Evolutionary conservation across 2,888 invertebrate species (phyloP), one percentile per base, ranked within the genome.

Genomic region (Cryptus viduatorius): DNA sequence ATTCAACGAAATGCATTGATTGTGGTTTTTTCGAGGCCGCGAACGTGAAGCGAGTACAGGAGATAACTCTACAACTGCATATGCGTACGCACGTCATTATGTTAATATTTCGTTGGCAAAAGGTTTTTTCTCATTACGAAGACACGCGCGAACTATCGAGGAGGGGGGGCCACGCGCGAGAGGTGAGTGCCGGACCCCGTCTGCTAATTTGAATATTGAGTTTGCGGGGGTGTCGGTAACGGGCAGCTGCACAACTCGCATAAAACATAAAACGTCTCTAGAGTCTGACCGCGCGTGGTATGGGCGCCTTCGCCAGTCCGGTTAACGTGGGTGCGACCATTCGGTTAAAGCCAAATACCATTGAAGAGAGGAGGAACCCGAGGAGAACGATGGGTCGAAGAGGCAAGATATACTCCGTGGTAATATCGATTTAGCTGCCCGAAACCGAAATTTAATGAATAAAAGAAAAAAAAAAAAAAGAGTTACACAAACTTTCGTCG

Each of bases 141-240:
- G 86, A 85, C 73, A 85, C 84, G 80, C 83, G 78, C 78, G 71
- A 61, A 29, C 31, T 29, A 29, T 29, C 31, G 61, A 19, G 56
- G 80, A 46, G 72, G 61, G 48, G 73, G 78, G 64, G 48, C 71
- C 61, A 69, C 81, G 72, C 69, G 80, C 42, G 56, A 42, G 31
- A 75, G 77, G 69, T 31, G 67, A 73, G 67, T 53, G 72, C 79
- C 72, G 69, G 82, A 86, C 87, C 84, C 85, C 87, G 90, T 88
- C 88, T 86, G 90, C 90, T 92, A 90, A 93, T 93, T 93, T 93
- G 92, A 93, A 93, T 93, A 92, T 92, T 92, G 91, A 91, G 90
- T 90, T 86, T 93, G 92, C 92, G 93, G 92, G 93, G 92, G 93
- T 92, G 93, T 93, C 86, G 89, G 90, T 89, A 91, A 90, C 90